A percentile compares a stretch with the other conserved stretches of the same genome.
Evolutionary conservation across 2,797 vertebrate genomes (phyloP).

Genomic region (Gephyroberyx darwinii): DNA sequence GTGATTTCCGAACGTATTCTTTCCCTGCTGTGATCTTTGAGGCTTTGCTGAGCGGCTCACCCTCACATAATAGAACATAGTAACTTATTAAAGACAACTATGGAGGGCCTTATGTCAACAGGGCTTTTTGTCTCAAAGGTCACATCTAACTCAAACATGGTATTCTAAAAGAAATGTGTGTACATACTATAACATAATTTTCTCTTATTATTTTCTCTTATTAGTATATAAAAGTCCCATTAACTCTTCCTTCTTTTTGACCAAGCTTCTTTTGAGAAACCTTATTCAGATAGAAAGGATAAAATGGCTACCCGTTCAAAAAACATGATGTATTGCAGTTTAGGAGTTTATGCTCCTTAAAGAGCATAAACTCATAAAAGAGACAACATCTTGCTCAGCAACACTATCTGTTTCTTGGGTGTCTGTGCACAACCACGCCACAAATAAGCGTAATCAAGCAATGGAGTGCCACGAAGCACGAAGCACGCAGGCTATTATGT

Average conservation of each 20-base stretch:
- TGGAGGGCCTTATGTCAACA: constrained; percentile 74
- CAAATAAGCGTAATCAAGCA: constrained; percentile 36
- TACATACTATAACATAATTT: constrained; percentile 11
- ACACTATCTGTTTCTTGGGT: constrained; percentile 30
- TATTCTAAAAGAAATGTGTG: constrained; percentile 56
- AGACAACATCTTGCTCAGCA: constrained; percentile 3
- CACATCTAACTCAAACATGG: constrained; percentile 73
- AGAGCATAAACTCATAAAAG: constrained; percentile 17
- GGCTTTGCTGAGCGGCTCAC: constrained; percentile 50
- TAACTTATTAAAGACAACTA: constrained; percentile 81
- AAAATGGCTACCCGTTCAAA: not conserved
- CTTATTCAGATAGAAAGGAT: not conserved
- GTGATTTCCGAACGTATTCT: constrained; percentile 70
- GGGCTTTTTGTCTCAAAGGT: constrained; percentile 76
- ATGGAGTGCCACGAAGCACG: not conserved
- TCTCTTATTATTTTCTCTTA: constrained; percentile 28
- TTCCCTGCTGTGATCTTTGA: constrained; percentile 66
- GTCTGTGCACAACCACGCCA: constrained; percentile 26
- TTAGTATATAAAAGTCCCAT: constrained; percentile 45
- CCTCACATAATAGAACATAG: constrained; percentile 64
- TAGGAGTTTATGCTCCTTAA: too few relatives aligned
- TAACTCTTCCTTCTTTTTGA: constrained; percentile 24
- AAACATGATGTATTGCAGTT: not conserved
- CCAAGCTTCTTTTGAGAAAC: not conserved
- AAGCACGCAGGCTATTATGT: constrained; percentile 30